These are phyloP conservation scores for Leptinotarsa texana DNA, from an alignment of 1,140 invertebrate genomes.

Conservation along the genomic window DNA sequence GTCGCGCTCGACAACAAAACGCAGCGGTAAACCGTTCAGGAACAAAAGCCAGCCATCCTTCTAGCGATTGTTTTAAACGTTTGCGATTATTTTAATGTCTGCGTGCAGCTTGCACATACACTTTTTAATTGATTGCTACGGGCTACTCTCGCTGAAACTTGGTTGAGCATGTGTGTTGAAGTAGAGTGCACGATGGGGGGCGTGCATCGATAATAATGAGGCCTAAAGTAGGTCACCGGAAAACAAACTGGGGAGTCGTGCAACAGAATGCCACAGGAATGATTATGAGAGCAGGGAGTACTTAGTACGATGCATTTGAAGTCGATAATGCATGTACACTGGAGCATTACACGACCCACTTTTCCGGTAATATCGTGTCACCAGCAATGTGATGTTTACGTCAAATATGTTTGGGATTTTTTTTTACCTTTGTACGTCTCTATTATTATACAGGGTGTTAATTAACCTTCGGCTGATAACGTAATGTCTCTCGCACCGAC, in stretches of 20 bases:
- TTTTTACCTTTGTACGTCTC: no score
- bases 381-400: no score
- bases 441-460: no score
- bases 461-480: no score
- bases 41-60: neutral
- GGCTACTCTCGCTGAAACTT: neutral
- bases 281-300: no score
- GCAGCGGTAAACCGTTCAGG: neutral
- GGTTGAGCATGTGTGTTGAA: constrained; percentile 1
- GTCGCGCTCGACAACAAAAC: neutral
- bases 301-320: no score
- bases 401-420: no score
- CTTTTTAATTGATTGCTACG: neutral
- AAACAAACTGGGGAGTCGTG: neutral
- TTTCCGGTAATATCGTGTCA: no score
- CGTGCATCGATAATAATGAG: neutral
- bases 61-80: neutral
- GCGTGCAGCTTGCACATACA: neutral
- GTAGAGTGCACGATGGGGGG: neutral
- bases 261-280: neutral
- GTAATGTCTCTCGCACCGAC: no score
- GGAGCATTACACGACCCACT: no score
- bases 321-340: no score
- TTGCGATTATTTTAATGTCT: constrained; percentile 4
- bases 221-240: neutral